phyloP scores from a whole-genome alignment of 2,113 vertebrate genomes.

The Oreochromis niloticus region DNA sequence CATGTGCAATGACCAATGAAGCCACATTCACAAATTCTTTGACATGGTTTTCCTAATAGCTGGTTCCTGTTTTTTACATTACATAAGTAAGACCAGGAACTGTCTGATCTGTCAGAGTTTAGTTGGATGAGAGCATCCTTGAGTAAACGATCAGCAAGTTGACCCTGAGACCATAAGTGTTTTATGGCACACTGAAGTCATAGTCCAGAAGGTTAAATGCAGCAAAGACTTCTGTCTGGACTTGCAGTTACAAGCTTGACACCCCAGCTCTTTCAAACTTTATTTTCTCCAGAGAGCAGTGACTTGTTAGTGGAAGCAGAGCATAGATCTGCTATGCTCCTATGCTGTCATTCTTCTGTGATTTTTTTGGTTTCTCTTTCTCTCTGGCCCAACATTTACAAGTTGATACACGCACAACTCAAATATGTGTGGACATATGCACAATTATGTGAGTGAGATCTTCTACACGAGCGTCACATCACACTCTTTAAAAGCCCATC shows the following conservation, averaged over 20 bases:
- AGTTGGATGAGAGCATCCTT: not conserved
- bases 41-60: not conserved
- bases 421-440: not conserved
- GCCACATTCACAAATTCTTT: not conserved
- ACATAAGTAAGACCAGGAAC: not conserved
- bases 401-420: not conserved
- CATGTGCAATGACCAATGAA: not conserved
- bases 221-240: not conserved
- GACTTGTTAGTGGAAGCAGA: not conserved
- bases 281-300: not conserved
- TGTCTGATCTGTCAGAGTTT: not conserved
- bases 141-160: not conserved
- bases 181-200: not conserved
- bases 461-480: not conserved
- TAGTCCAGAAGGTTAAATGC: not conserved
- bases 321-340: not conserved
- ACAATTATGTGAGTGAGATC: not conserved
- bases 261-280: not conserved
- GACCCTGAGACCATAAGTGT: not conserved
- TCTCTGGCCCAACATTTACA: not conserved
- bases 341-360: not conserved
- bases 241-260: not conserved
- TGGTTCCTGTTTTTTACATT: not conserved
- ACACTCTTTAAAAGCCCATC: not conserved
- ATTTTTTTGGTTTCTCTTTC: not conserved